These are phyloP conservation scores for Megalopta genalis DNA, from an alignment of 1,140 invertebrate genomes.

Conservation along the genomic window DNA sequence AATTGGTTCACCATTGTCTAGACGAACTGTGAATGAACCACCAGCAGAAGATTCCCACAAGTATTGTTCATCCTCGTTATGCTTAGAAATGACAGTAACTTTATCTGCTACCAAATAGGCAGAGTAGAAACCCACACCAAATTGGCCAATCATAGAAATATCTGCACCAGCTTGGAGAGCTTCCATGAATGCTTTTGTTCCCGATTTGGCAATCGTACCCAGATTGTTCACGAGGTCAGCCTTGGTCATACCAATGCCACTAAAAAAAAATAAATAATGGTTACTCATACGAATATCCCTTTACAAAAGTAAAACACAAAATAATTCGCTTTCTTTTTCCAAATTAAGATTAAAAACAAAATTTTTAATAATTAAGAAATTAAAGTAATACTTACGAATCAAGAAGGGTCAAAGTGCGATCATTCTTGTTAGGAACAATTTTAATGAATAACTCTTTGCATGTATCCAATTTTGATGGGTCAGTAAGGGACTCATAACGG, in stretches of 20 bases:
- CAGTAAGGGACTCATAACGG: conserved; percentile 89
- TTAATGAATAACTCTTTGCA: conserved; percentile 89
- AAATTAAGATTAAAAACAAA: background rate
- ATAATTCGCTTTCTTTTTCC: background rate
- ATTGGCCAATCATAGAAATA: conserved; percentile 95
- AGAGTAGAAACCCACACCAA: conserved; percentile 96
- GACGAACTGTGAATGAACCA: conserved; percentile 88
- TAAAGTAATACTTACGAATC: conserved; percentile 78
- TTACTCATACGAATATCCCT: background rate
- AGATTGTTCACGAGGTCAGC: conserved; percentile 93
- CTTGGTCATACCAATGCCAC: conserved; percentile 94
- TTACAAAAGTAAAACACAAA: background rate
- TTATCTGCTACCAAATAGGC: conserved; percentile 97
- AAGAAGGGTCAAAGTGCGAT: conserved; percentile 88
- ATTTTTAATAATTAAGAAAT: background rate
- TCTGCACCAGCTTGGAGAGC: conserved; percentile 91
- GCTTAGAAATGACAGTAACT: conserved; percentile 95
- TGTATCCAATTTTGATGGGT: conserved; percentile 89
- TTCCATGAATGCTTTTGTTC: conserved; percentile 95
- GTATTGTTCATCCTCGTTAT: conserved; percentile 95
- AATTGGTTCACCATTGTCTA: conserved; percentile 82
- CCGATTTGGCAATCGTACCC: conserved; percentile 93
- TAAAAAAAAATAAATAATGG: conserved; percentile 62
- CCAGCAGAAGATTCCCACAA: conserved; percentile 91
- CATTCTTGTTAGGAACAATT: conserved; percentile 89